Conservation (phyloP, 2,797 vertebrate genomes). For the Characodon lateralis region DNA sequence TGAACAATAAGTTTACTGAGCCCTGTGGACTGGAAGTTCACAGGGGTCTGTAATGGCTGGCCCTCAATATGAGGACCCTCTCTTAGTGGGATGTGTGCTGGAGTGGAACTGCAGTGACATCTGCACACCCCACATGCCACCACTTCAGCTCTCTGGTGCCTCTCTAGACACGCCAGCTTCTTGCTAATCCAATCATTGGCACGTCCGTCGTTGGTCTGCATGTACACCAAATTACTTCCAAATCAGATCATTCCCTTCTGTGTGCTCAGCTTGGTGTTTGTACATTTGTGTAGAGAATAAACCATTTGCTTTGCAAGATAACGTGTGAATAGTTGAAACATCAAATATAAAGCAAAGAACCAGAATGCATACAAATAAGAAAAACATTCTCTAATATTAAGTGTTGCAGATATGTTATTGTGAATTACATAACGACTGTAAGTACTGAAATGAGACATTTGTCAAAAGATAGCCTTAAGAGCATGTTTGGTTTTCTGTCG, state of each 20-base stretch:
- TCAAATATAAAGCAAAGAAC: not conserved
- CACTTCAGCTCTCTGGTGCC: not conserved
- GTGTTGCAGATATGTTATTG: not conserved
- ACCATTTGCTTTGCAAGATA: not conserved
- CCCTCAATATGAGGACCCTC: not conserved
- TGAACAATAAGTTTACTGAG: no score
- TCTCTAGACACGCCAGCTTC: not conserved
- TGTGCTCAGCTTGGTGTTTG: not conserved
- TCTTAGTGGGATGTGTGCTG: not conserved
- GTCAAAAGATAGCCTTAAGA: slow-evolving; percentile 26
- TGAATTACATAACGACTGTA: no score
- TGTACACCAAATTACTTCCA: not conserved
- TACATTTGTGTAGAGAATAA: not conserved
- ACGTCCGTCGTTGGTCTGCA: not conserved
- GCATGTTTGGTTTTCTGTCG: not conserved
- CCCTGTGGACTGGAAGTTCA: not conserved
- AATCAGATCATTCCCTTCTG: not conserved
- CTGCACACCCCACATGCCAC: not conserved
- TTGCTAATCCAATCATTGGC: not conserved
- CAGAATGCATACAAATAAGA: no score
- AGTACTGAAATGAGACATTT: not conserved
- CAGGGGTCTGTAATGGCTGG: not conserved
- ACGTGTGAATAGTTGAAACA: not conserved
- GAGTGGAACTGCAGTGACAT: not conserved
- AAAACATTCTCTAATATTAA: not conserved